Evolutionary conservation across 2,113 vertebrate genomes (phyloP).

Genomic region (Aptenodytes forsteri): DNA sequence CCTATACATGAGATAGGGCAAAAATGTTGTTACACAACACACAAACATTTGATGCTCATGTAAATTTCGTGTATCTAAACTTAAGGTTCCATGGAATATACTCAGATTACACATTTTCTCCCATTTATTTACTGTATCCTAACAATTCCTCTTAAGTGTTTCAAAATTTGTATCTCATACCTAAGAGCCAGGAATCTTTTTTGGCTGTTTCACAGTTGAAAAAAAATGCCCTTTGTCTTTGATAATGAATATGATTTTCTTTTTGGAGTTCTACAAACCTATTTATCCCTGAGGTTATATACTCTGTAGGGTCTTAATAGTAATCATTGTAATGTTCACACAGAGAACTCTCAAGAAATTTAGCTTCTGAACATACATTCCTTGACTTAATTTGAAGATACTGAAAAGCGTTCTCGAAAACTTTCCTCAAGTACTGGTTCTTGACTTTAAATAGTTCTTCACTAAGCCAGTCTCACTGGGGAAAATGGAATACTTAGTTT

Average conservation of each 20-base stretch:
- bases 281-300: neutral
- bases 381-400: neutral
- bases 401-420: neutral
- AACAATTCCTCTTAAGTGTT: neutral
- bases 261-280: neutral
- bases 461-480: neutral
- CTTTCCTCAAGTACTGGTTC: neutral
- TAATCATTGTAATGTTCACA: neutral
- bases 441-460: conserved; percentile 2
- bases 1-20: neutral
- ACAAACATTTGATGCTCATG: neutral
- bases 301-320: neutral
- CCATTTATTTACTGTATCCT: neutral
- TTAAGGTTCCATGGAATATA: neutral
- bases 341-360: neutral
- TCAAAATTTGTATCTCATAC: neutral
- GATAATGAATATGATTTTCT: neutral
- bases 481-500: neutral
- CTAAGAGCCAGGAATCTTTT: neutral
- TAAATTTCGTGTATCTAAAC: neutral
- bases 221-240: neutral
- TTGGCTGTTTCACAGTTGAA: neutral
- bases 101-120: neutral
- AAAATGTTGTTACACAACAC: neutral
- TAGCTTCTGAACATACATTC: neutral